Evolutionary conservation across 2,113 vertebrate genomes (phyloP), one percentile per base, ranked within the genome.

Genomic region (Merops nubicus): DNA sequence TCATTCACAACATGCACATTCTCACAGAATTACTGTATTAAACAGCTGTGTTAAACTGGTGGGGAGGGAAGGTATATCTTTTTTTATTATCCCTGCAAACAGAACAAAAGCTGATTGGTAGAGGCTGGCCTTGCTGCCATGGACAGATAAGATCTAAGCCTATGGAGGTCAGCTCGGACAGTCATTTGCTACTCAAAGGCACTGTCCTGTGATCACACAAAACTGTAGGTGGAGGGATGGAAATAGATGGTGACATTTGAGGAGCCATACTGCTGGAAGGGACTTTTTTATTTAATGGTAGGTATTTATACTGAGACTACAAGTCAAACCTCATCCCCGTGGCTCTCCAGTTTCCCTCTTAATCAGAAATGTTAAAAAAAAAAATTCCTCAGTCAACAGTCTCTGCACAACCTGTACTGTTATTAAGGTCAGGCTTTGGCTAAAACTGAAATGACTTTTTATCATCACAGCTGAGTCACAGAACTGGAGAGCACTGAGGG

Each of bases 11-110:
- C 93, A 82, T 72, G 94, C 95, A 93, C 90, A 96, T 97, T 97
- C 91, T 86, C 91, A 63, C 78, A 95, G 95, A 97, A 97, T 97
- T 96, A 96, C 91, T 96, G 76, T 95, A 96, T 98, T 98, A 98
- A 97, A 95, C 95, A 95, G 97, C 93, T 85, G 75, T 47, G 82
- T 94, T 96, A 95, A 94, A 91, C 64, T 86, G 93, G 68, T 80
- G 64, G 64, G 56, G 45, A 87, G 75, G 1, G 7, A 72, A 94
- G 64, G 85, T 96, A 86, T 86, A 86, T 95, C 29, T 94, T 51
- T 68, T 83, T 94, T 96, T 92, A 96, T 94, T 88, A 75, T 33
- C 34, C 60, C 36, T 93, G 56, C 42, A 83, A 50, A 74, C 26
- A 42, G 43, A 82, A 50, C 20, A 85, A 83, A 12, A 57, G 54